Conservation (phyloP, 2,797 vertebrate species). For the Tiaroga cobitis region DNA sequence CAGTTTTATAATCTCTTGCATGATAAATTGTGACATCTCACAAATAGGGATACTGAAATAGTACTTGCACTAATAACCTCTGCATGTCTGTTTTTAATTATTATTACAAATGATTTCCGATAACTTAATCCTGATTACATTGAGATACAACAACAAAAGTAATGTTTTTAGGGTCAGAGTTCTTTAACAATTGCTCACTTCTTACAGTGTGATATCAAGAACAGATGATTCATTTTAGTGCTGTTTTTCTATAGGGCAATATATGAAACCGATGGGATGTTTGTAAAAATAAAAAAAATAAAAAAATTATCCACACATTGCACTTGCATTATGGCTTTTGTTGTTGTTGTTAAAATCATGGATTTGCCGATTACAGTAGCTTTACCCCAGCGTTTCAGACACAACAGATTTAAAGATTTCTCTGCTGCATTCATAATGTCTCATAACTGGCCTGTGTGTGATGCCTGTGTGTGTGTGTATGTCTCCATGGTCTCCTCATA, state of each 20-base stretch:
- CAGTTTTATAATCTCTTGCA: background rate
- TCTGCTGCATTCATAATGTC: background rate
- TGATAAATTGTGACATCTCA: background rate
- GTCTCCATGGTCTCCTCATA: conserved; percentile 54
- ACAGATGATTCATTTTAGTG: background rate
- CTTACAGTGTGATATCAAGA: background rate
- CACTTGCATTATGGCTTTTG: background rate
- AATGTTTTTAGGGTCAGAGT: background rate
- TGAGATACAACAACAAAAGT: background rate
- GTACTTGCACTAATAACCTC: background rate
- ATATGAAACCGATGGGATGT: background rate
- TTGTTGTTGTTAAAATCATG: background rate
- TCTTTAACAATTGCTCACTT: background rate
- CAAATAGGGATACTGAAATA: background rate
- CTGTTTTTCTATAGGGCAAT: too few relatives aligned
- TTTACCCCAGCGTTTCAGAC: conserved; percentile 5
- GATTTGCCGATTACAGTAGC: conserved; percentile 1
- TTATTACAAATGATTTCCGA: too few relatives aligned
- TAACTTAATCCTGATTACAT: background rate
- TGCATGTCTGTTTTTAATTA: background rate
- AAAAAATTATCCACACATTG: background rate
- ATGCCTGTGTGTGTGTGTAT: conserved; percentile 77
- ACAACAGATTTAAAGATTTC: background rate
- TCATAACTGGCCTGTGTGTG: background rate
- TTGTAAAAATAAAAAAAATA: background rate